phyloP scores from a whole-genome alignment of 2,888 invertebrate genomes.

The Invenusta paracnida region DNA sequence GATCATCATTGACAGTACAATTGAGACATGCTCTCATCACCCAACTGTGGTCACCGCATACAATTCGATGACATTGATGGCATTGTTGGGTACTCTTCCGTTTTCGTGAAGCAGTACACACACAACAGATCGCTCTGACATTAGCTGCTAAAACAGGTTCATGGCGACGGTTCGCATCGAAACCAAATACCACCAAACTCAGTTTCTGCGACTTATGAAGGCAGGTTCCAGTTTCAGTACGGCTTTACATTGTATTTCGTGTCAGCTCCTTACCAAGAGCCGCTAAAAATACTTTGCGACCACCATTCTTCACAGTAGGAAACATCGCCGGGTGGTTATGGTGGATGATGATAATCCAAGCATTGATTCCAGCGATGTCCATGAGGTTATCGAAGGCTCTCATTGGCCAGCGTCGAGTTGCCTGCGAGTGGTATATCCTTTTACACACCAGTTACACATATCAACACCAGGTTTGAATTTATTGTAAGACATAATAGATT shows the following conservation, averaged over 20 bases:
- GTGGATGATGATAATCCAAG: not conserved
- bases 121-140: constrained; percentile 24
- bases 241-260: not conserved
- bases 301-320: not conserved
- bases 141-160: not conserved
- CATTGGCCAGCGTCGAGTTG: not conserved
- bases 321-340: not conserved
- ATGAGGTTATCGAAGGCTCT: not conserved
- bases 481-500: not conserved
- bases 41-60: not conserved
- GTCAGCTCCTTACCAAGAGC: not conserved
- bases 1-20: not conserved
- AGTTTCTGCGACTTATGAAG: constrained; percentile 14
- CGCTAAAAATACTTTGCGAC: not conserved
- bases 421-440: not conserved
- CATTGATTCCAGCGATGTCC: not conserved
- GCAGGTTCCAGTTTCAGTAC: not conserved
- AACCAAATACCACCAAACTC: not conserved
- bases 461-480: constrained; percentile 1
- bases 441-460: constrained; percentile 11
- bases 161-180: not conserved
- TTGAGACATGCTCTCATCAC: not conserved
- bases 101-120: constrained; percentile 15
- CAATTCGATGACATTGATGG: constrained; percentile 21
- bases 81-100: constrained; percentile 29